Percentiles rank a stretch among this genome's conserved stretches.
These are phyloP conservation scores for Gambusia yucatana DNA, from an alignment of 2,797 vertebrate genomes.

Conservation along the genomic window DNA sequence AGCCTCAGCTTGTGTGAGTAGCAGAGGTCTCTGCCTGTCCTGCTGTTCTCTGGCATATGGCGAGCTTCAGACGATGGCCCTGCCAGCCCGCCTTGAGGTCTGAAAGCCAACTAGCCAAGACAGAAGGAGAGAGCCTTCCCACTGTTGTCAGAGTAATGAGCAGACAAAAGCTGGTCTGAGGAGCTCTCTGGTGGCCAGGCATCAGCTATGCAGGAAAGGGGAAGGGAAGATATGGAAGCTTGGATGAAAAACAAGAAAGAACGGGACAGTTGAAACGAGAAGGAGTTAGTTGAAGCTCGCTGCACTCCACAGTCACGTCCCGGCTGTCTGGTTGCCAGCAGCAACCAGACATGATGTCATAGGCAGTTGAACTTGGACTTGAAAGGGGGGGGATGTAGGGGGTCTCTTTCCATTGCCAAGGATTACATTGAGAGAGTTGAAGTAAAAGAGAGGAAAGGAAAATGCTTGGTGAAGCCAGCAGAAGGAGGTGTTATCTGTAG, in stretches of 20 bases:
- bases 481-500: constrained; percentile 67
- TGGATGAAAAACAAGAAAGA: constrained; percentile 54
- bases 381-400: constrained; percentile 48
- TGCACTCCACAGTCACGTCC: constrained; percentile 88
- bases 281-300: constrained; percentile 74
- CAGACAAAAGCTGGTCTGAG: constrained; percentile 70
- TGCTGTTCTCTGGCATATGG: constrained; percentile 79
- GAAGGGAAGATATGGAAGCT: constrained; percentile 23
- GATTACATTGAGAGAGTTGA: constrained; percentile 70
- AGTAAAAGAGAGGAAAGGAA: constrained; percentile 55
- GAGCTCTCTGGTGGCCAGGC: constrained; percentile 77
- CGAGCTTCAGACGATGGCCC: constrained; percentile 67
- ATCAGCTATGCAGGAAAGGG: constrained; percentile 55
- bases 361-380: constrained; percentile 91
- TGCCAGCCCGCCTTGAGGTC: constrained; percentile 69
- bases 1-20: constrained; percentile 65
- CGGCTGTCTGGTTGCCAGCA: constrained; percentile 88
- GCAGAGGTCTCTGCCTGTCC: constrained; percentile 71
- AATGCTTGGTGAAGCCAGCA: constrained; percentile 53
- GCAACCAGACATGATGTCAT: constrained; percentile 97
- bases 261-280: constrained; percentile 53
- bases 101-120: constrained; percentile 69
- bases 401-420: constrained; percentile 80
- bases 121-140: constrained; percentile 57
- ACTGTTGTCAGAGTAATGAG: constrained; percentile 38